Evolutionary conservation across 30 jellyfish, hydroid and myxozoan genomes (phyloP).

Genomic region (Haliclystus octoradiatus): DNA sequence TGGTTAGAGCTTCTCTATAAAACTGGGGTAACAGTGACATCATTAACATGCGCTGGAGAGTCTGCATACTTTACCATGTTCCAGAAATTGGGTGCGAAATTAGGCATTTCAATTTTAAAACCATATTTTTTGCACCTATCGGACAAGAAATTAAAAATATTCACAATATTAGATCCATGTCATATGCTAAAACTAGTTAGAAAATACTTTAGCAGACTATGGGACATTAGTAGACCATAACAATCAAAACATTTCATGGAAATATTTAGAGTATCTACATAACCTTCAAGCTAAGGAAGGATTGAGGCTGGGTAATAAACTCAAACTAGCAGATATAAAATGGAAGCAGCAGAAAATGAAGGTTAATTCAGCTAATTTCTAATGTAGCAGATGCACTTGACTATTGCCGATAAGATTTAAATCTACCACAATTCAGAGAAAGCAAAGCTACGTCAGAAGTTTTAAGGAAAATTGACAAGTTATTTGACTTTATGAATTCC

Average conservation of each 20-base stretch:
- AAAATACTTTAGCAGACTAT: constrained; percentile 38
- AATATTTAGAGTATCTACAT: constrained; percentile 7
- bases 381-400: constrained; percentile 16
- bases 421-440: constrained; percentile 13
- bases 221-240: constrained; percentile 3
- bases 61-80: constrained; percentile 9
- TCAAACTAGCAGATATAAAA: constrained; percentile 3
- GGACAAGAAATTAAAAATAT: neutral
- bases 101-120: too few species aligned
- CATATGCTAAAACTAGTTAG: constrained; percentile 37
- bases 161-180: constrained; percentile 23
- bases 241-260: constrained; percentile 9
- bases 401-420: constrained; percentile 4
- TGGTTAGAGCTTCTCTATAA: too few species aligned
- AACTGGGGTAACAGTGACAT: constrained; percentile 3
- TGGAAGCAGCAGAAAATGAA: constrained; percentile 36
- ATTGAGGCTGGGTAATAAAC: constrained; percentile 13
- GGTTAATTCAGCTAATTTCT: constrained; percentile 3
- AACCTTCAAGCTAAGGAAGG: constrained; percentile 28
- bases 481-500: constrained; percentile 23
- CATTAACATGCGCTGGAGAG: constrained; percentile 31
- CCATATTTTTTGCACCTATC: neutral
- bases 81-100: constrained; percentile 23
- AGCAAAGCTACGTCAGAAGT: constrained; percentile 24
- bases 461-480: constrained; percentile 14